Percentiles rank a stretch among this genome's conserved stretches.
These are phyloP conservation scores for Hypsopygia costalis DNA, from an alignment of 2,888 invertebrate species.

Conservation along the genomic window DNA sequence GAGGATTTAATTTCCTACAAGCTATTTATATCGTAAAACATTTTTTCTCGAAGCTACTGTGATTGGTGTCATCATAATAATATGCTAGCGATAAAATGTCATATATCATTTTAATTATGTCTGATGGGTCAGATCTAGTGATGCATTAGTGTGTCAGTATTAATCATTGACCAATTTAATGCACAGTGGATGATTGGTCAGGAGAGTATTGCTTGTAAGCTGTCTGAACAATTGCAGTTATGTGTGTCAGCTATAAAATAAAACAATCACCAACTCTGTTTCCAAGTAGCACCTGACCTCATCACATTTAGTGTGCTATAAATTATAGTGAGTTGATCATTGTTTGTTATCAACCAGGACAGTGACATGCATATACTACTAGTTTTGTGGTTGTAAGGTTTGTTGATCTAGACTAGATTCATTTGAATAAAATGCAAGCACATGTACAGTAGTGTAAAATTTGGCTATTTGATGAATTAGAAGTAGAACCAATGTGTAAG, in stretches of 20 bases:
- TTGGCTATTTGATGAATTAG: too few species aligned
- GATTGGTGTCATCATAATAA: slow-evolving; percentile 1
- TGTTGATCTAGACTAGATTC: too few species aligned
- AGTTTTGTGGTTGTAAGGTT: not conserved
- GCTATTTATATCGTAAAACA: slow-evolving; percentile 17
- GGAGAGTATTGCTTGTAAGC: not conserved
- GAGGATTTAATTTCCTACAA: slow-evolving; percentile 12
- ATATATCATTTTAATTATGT: slow-evolving; percentile 1
- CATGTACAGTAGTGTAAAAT: too few species aligned
- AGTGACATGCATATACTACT: not conserved
- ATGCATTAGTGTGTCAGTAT: not conserved
- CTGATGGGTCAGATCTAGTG: not conserved
- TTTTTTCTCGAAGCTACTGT: slow-evolving; percentile 1
- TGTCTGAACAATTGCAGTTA: slow-evolving; percentile 1
- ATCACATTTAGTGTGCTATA: slow-evolving; percentile 3
- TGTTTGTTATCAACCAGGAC: not conserved
- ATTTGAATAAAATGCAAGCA: too few species aligned
- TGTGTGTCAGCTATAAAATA: slow-evolving; percentile 8
- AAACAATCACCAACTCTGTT: slow-evolving; percentile 3
- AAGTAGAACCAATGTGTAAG: too few species aligned
- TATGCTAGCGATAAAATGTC: slow-evolving; percentile 1
- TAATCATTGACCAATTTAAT: slow-evolving; percentile 4
- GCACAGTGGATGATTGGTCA: slow-evolving; percentile 1
- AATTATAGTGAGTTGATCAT: not conserved
- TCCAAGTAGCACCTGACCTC: slow-evolving; percentile 2